Percentiles rank a stretch among this genome's conserved stretches.
These are phyloP conservation scores for Caenorhabditis brenneri DNA, from an alignment of 1,140 invertebrate species.

Conservation along the genomic window DNA sequence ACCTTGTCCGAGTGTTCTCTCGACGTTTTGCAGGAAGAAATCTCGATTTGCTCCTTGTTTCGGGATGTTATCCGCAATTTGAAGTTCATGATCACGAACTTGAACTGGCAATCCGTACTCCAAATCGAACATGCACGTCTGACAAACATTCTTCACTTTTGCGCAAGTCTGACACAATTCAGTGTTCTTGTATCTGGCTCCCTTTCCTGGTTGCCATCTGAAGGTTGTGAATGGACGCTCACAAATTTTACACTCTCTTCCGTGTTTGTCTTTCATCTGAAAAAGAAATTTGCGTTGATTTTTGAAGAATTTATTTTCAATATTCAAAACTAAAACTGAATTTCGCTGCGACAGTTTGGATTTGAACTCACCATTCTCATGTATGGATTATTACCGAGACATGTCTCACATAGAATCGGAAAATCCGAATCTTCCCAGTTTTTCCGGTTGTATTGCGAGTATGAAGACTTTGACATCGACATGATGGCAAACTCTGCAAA, in stretches of 20 bases:
- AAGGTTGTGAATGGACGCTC: constrained; percentile 96
- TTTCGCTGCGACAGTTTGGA: no score
- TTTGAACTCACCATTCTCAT: constrained; percentile 85
- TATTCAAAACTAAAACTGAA: no score
- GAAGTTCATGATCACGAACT: constrained; percentile 91
- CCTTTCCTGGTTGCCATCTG: constrained; percentile 90
- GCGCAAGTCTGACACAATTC: constrained; percentile 99
- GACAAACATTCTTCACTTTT: constrained; percentile 97
- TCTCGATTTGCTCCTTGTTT: constrained; percentile 93
- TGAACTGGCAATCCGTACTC: constrained; percentile 85
- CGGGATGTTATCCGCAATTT: constrained; percentile 91
- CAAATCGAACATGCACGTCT: constrained; percentile 95
- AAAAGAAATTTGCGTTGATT: constrained; percentile 68
- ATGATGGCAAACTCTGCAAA: constrained; percentile 74
- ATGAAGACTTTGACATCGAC: constrained; percentile 93
- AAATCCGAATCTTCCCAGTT: constrained; percentile 99
- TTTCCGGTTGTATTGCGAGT: constrained; percentile 90
- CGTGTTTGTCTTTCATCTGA: constrained; percentile 95
- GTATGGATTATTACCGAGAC: constrained; percentile 97
- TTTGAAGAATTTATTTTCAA: no score
- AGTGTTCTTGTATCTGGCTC: constrained; percentile 99
- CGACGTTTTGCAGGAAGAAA: constrained; percentile 48
- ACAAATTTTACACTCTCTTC: constrained; percentile 99
- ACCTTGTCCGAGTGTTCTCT: constrained; percentile 44
- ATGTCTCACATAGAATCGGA: constrained; percentile 97